These are phyloP conservation scores for Halocynthia aurantium DNA, from an alignment of 23 tunicate species.

Conservation along the genomic window DNA sequence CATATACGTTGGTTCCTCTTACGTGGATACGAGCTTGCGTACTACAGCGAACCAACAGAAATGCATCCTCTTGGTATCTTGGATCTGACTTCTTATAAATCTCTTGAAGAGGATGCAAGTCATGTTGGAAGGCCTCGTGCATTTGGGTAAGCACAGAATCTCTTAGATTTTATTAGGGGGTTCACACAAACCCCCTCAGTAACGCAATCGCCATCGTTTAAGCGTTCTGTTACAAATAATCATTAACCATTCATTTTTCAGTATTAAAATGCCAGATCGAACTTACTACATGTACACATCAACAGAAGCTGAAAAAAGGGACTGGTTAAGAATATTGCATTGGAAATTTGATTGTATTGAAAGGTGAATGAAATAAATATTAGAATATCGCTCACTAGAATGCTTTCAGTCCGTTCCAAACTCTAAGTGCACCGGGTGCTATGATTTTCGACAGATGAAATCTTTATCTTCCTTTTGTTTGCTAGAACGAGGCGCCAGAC, in stretches of 20 bases:
- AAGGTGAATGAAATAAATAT: slow-evolving; percentile 26
- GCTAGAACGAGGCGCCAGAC: slow-evolving; percentile 69
- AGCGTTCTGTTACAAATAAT: background rate
- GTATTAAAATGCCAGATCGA: slow-evolving; percentile 80
- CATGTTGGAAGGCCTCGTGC: slow-evolving; percentile 46
- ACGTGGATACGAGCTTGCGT: slow-evolving; percentile 63
- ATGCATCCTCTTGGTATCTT: slow-evolving; percentile 42
- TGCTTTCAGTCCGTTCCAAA: background rate
- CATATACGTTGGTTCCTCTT: slow-evolving; percentile 80
- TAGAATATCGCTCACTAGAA: too few species aligned
- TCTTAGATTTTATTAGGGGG: background rate
- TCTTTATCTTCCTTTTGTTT: background rate
- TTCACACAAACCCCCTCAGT: background rate
- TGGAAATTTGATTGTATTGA: slow-evolving; percentile 88
- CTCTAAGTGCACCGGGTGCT: background rate
- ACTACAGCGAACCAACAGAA: slow-evolving; percentile 77
- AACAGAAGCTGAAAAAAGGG: slow-evolving; percentile 58
- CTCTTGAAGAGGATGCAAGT: slow-evolving; percentile 36
- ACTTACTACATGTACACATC: slow-evolving; percentile 72
- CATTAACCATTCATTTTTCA: background rate
- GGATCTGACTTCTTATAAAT: slow-evolving; percentile 72
- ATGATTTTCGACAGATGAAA: background rate
- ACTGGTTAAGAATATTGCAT: slow-evolving; percentile 61
- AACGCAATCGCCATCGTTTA: background rate
- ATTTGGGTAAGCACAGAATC: slow-evolving; percentile 39